Percentiles rank a stretch among this genome's conserved stretches.
phyloP scores from a whole-genome alignment of 2,888 invertebrate genomes.

The Baccha elongata region DNA sequence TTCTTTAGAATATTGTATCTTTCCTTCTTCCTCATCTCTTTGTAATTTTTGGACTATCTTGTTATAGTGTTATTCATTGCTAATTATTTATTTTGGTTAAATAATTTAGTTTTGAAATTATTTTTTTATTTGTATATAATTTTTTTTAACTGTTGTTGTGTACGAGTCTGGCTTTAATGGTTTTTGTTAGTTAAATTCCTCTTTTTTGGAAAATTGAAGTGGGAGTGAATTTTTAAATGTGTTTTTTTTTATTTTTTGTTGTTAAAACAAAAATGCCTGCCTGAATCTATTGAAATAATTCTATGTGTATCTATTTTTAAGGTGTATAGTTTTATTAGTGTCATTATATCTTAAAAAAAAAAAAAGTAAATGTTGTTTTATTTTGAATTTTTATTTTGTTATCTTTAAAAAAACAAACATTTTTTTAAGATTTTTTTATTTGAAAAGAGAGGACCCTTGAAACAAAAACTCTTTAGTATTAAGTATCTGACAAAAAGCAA shows the following conservation, averaged over 20 bases:
- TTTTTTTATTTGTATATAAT: constrained; percentile 29
- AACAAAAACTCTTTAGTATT: constrained; percentile 60
- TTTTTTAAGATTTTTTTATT: constrained; percentile 54
- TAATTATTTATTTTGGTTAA: constrained; percentile 49
- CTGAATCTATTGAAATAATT: constrained; percentile 56
- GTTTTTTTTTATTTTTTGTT: constrained; percentile 30
- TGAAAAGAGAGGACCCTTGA: constrained; percentile 72
- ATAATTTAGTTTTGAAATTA: constrained; percentile 15
- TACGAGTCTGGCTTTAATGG: constrained; percentile 73
- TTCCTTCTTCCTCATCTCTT: constrained; percentile 63
- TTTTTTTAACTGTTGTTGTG: constrained; percentile 65
- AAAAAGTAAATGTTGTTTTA: constrained; percentile 8
- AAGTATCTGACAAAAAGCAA: constrained; percentile 47
- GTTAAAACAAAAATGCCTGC: constrained; percentile 58
- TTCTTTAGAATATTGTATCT: constrained; percentile 65
- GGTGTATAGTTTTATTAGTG: constrained; percentile 63
- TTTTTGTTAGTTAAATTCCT: constrained; percentile 39
- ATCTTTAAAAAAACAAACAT: constrained; percentile 56
- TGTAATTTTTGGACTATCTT: constrained; percentile 64
- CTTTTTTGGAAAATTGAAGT: constrained; percentile 49
- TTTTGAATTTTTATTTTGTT: constrained; percentile 16
- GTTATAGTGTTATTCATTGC: constrained; percentile 65
- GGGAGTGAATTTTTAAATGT: constrained; percentile 70
- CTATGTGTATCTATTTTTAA: constrained; percentile 54
- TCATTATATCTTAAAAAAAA: constrained; percentile 52